Evolutionary conservation across 2,113 vertebrate genomes (phyloP), one percentile per base, ranked within the genome.

Genomic region (Motacilla alba): DNA sequence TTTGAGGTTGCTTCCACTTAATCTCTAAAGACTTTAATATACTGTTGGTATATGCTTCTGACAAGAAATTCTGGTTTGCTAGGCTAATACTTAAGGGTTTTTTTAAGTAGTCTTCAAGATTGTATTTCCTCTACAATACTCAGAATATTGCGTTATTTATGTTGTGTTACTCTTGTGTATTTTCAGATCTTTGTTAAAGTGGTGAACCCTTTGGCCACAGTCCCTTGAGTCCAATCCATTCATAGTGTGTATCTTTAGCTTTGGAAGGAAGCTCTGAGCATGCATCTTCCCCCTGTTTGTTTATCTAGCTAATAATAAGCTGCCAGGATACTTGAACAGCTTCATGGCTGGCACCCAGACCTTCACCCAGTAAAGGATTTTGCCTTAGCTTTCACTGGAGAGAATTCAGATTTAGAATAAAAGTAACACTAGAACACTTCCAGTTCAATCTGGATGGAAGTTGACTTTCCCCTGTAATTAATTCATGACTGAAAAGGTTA

Each of bases 231-330:
- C 49, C 11, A 24, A 15, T 79, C 84, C 90, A 95, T 94, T 96
- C 95, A 96, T 88, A 92, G 67, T 37, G 62, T 73, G 5, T 91
- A 82, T 96, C 87, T 91, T 89, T 94, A 90, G 88, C 78, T 91
- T 85, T 95, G 75, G 70, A 90, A 92, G 79, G 90, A 96, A 94
- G 58, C 82, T 90, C 82, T 88, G 75, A 85, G 67, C 53, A 85
- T 68, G 79, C 37, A 90, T 80, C 63, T 93, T 92, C 46, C 66
- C n/a, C 18, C 81, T 91, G 84, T 96, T 96, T 96, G 84, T 95
- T 96, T 96, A 85, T 85, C 70, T 86, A 85, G 85, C 94, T 96
- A 95, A 96, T 95, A 93, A 96, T 93, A 95, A 90, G 72, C 88
- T 93, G 75, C 82, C 88, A 77, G 75, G 79, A 90, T 85, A 83